Conservation (phyloP, 2,113 vertebrate genomes). For the Misgurnus anguillicaudatus region DNA sequence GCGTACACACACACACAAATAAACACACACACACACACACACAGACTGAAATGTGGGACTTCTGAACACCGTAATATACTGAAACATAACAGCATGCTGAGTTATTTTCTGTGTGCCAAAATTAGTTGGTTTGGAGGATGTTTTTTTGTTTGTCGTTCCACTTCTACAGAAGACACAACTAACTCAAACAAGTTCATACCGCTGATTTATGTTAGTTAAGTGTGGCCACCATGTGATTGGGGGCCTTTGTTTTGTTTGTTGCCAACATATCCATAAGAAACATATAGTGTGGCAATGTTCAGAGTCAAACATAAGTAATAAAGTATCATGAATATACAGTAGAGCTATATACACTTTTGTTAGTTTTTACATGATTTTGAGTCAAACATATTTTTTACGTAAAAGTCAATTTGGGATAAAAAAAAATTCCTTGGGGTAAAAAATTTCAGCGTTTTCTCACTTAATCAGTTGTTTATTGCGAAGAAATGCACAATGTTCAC, state of each 20-base stretch:
- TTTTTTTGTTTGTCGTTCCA: conserved; percentile 15
- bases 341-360: too few species aligned
- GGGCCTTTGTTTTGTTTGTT: conserved; percentile 27
- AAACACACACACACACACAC: conserved; percentile 22
- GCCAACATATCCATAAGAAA: too few species aligned
- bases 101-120: not conserved
- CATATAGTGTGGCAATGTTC: too few species aligned
- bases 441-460: not conserved
- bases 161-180: conserved; percentile 1
- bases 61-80: conserved; percentile 38
- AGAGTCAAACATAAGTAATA: too few species aligned
- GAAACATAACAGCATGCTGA: conserved; percentile 48
- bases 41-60: conserved; percentile 40
- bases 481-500: not conserved
- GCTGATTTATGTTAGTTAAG: conserved; percentile 28
- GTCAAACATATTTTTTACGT: too few species aligned
- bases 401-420: too few species aligned
- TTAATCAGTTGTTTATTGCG: not conserved
- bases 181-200: conserved; percentile 3
- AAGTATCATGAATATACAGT: too few species aligned
- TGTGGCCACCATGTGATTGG: conserved; percentile 8
- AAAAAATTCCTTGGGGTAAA: too few species aligned
- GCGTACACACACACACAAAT: conserved; percentile 45
- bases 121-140: conserved; percentile 9
- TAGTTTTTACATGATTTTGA: too few species aligned